Conservation (phyloP, 2,888 invertebrate species). For the Artemia sp. region DNA sequence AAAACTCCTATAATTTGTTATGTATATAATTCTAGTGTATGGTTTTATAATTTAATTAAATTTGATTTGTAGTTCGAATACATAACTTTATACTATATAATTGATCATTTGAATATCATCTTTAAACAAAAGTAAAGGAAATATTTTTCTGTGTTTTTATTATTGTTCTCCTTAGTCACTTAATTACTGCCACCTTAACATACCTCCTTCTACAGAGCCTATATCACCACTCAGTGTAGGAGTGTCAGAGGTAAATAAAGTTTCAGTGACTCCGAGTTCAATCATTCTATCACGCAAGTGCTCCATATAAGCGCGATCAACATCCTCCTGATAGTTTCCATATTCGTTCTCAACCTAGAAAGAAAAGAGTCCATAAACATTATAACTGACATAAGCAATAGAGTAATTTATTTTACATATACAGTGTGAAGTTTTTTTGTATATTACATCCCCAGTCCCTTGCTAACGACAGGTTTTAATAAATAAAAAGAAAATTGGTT, state of each 20-base stretch:
- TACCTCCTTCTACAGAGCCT: slow-evolving; percentile 20
- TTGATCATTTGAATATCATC: too few relatives aligned
- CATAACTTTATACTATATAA: too few relatives aligned
- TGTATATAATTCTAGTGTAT: too few relatives aligned
- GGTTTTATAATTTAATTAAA: too few relatives aligned
- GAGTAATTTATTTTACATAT: too few relatives aligned
- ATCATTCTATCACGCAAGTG: slow-evolving; percentile 32
- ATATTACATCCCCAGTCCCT: too few relatives aligned
- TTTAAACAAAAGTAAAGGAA: slow-evolving; percentile 27
- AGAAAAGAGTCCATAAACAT: slow-evolving; percentile 1
- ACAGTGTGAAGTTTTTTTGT: too few relatives aligned
- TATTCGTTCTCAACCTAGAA: slow-evolving; percentile 39
- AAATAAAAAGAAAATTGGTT: too few relatives aligned
- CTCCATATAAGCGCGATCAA: slow-evolving; percentile 33
- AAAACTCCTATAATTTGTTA: too few relatives aligned
- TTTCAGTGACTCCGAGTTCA: slow-evolving; percentile 34
- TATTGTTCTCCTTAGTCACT: slow-evolving; percentile 25
- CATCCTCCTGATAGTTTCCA: slow-evolving; percentile 32
- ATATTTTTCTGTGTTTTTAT: slow-evolving; percentile 29
- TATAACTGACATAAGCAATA: too few relatives aligned
- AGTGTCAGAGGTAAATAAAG: slow-evolving; percentile 39
- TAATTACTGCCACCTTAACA: neutral
- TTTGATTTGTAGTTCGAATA: too few relatives aligned
- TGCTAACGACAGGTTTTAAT: too few relatives aligned
- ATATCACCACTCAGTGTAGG: slow-evolving; percentile 18